phyloP scores from a whole-genome alignment of 1,140 invertebrate genomes.

The Saccostrea echinata region DNA sequence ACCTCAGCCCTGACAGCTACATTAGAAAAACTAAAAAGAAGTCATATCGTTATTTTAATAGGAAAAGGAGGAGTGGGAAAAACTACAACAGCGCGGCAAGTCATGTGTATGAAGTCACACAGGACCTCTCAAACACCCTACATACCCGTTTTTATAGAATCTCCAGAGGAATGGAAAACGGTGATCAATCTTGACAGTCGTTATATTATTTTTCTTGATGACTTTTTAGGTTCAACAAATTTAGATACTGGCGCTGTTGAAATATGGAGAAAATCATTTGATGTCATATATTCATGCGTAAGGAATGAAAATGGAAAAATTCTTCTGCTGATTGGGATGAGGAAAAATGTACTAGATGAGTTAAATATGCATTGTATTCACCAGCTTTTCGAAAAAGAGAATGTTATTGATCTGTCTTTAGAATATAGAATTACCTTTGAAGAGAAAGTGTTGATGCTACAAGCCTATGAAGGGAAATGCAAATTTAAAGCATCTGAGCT shows the following conservation, averaged over 20 bases:
- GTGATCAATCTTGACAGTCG: background rate
- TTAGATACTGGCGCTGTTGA: background rate
- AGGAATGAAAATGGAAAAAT: background rate
- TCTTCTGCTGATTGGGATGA: background rate
- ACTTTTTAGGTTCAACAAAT: background rate
- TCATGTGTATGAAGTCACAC: background rate
- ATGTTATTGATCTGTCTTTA: background rate
- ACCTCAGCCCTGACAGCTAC: too few relatives aligned
- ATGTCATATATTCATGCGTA: background rate
- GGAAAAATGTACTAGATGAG: background rate
- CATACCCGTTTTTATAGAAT: background rate
- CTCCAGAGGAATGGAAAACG: background rate
- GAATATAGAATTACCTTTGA: background rate
- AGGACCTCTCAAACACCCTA: background rate
- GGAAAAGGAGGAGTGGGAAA: background rate
- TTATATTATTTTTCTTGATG: background rate
- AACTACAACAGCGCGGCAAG: background rate
- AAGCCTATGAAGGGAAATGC: background rate
- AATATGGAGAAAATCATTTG: background rate
- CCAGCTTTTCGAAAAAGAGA: background rate
- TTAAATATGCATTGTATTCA: background rate
- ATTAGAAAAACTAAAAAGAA: background rate
- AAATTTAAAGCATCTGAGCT: background rate
- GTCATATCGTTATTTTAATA: background rate
- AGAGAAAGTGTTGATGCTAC: background rate